phyloP scores from a whole-genome alignment of 2,113 vertebrate species.

The Aphelocoma coerulescens region DNA sequence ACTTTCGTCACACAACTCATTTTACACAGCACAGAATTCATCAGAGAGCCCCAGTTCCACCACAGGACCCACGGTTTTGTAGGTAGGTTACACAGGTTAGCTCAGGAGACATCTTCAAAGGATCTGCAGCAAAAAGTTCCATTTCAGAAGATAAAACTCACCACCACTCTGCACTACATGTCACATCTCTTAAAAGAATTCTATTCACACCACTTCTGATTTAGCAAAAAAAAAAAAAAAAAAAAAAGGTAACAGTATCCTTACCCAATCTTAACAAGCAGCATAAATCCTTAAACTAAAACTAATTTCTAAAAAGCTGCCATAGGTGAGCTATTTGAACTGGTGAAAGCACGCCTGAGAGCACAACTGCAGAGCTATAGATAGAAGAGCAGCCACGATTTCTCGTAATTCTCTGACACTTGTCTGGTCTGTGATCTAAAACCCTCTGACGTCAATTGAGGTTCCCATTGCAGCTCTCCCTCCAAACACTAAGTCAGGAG shows the following conservation, averaged over 20 bases:
- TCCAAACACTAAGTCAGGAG: background rate
- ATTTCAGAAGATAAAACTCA: background rate
- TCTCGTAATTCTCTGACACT: slow-evolving; percentile 38
- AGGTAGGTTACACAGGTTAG: background rate
- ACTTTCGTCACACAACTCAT: background rate
- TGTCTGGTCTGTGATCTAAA: slow-evolving; percentile 42
- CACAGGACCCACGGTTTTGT: background rate
- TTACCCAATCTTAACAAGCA: background rate
- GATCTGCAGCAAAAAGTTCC: background rate
- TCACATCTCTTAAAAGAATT: background rate
- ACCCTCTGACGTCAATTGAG: slow-evolving; percentile 28
- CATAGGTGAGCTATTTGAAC: background rate
- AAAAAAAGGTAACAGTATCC: background rate
- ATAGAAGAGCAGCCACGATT: background rate
- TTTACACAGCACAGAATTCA: background rate
- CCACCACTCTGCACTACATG: background rate
- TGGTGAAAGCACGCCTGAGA: background rate
- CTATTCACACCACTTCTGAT: background rate
- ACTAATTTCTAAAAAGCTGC: background rate
- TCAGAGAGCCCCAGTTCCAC: background rate
- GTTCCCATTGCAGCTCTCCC: background rate
- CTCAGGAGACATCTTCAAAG: background rate
- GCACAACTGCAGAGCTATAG: slow-evolving; percentile 12
- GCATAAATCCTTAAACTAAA: slow-evolving; percentile 7
- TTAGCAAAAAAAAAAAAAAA: background rate